Percentiles rank a stretch among this genome's conserved stretches.
These are phyloP conservation scores for Thymelicus lineola DNA, from an alignment of 2,888 invertebrate species.

Conservation along the genomic window DNA sequence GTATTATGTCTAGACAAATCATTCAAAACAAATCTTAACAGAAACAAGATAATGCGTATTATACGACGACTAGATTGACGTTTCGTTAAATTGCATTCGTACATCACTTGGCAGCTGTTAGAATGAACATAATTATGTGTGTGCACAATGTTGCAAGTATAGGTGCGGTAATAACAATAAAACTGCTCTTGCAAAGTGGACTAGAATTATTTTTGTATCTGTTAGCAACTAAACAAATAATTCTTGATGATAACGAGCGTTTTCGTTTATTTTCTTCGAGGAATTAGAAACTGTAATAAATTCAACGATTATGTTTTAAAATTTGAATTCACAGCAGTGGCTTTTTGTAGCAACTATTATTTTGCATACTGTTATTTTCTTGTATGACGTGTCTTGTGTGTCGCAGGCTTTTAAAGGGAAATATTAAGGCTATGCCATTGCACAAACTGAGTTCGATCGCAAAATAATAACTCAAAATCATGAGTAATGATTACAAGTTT, in stretches of 20 bases:
- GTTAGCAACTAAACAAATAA: neutral
- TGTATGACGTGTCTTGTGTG: too few relatives aligned
- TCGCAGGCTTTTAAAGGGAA: too few relatives aligned
- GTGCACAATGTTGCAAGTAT: slow-evolving; percentile 1
- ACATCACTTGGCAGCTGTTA: slow-evolving; percentile 53
- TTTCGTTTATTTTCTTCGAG: neutral
- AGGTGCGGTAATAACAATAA: slow-evolving; percentile 5
- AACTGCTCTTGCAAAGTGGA: neutral
- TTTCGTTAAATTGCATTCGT: slow-evolving; percentile 46
- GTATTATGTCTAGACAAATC: neutral
- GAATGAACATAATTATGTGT: neutral
- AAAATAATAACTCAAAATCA: too few relatives aligned
- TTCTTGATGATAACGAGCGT: neutral
- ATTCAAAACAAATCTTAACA: neutral
- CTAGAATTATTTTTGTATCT: neutral
- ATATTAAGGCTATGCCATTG: too few relatives aligned
- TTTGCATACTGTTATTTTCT: too few relatives aligned
- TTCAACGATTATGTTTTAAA: too few relatives aligned
- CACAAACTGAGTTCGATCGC: too few relatives aligned
- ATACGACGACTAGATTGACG: slow-evolving; percentile 64
- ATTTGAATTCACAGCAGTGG: too few relatives aligned
- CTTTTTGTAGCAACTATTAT: too few relatives aligned
- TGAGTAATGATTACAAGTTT: too few relatives aligned
- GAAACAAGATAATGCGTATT: neutral
- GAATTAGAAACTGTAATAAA: neutral